phyloP scores from a whole-genome alignment of 1,140 invertebrate species.

The Drosophila grimshawi region DNA sequence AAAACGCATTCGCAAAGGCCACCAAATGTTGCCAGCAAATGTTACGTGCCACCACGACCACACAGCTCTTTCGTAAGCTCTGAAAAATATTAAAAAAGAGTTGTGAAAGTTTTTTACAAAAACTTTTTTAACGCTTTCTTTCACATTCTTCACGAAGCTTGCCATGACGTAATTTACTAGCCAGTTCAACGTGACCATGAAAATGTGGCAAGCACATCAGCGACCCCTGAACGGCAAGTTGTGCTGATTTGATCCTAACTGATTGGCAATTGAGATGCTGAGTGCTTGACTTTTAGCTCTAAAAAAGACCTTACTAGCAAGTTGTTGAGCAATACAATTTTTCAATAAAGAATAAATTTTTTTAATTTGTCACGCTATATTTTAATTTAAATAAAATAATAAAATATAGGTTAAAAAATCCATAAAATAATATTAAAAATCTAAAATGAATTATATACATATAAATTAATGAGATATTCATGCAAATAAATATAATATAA shows the following conservation, averaged over 20 bases:
- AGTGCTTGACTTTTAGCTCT: not conserved
- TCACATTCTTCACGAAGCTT: conserved; percentile 28
- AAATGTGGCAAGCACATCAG: conserved; percentile 54
- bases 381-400: too few relatives aligned
- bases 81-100: conserved; percentile 42
- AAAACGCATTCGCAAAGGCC: conserved; percentile 64
- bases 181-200: conserved; percentile 72
- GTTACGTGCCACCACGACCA: conserved; percentile 55
- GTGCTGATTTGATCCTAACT: not conserved
- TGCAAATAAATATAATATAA: too few relatives aligned
- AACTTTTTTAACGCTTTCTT: conserved; percentile 34
- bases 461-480: too few relatives aligned
- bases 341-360: too few relatives aligned
- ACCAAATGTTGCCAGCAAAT: conserved; percentile 66
- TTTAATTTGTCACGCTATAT: too few relatives aligned
- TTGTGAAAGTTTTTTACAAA: conserved; percentile 51
- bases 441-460: too few relatives aligned
- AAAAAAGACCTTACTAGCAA: not conserved
- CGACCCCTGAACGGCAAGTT: not conserved
- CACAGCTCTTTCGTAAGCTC: conserved; percentile 8
- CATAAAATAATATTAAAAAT: too few relatives aligned
- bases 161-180: conserved; percentile 71
- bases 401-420: too few relatives aligned
- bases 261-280: conserved; percentile 29
- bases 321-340: too few relatives aligned